phyloP scores from a whole-genome alignment of 2,797 vertebrate species.

The Pygocentrus nattereri region DNA sequence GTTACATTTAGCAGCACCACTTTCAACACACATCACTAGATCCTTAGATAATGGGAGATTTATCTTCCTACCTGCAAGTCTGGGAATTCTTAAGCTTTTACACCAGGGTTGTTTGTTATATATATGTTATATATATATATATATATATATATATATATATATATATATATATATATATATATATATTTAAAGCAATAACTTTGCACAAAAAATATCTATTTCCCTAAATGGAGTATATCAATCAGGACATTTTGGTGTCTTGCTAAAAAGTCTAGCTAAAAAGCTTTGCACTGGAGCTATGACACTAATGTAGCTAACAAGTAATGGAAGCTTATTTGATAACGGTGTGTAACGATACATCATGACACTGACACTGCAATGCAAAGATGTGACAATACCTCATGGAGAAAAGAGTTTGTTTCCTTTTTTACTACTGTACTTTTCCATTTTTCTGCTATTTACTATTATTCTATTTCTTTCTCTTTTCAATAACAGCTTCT shows the following conservation, averaged over 20 bases:
- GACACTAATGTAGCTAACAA: not conserved
- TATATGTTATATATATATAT: not conserved
- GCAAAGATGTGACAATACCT: too few species aligned
- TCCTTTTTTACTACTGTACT: too few species aligned
- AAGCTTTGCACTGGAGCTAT: not conserved
- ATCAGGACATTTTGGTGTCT: not conserved
- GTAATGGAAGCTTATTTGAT: not conserved
- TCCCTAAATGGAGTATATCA: not conserved
- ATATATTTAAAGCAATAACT: not conserved
- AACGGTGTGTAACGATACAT: too few species aligned
- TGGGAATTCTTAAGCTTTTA: not conserved
- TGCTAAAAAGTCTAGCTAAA: too few species aligned
- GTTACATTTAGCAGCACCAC: conserved; percentile 13
- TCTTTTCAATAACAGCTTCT: too few species aligned
- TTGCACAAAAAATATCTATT: not conserved
- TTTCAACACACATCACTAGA: not conserved
- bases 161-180: not conserved
- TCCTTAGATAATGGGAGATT: not conserved
- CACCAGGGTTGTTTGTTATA: not conserved
- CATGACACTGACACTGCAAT: too few species aligned
- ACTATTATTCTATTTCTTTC: too few species aligned
- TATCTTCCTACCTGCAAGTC: not conserved
- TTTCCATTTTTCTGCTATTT: too few species aligned
- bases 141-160: not conserved
- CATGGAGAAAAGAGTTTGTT: too few species aligned